Evolutionary conservation across 2,888 invertebrate genomes (phyloP), one percentile per base, ranked within the genome.

Genomic region (Diarsia mendica): DNA sequence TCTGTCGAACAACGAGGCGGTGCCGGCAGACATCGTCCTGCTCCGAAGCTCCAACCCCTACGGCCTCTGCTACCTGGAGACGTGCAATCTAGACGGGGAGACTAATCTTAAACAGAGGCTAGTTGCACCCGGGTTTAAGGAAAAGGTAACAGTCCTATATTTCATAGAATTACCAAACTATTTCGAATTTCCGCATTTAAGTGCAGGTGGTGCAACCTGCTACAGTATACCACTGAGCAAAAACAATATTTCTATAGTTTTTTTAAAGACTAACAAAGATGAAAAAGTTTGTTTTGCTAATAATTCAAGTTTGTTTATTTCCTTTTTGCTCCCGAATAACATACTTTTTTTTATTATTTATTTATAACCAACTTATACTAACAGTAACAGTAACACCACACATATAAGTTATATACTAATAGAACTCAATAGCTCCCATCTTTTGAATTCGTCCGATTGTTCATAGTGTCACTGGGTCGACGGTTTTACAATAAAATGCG

Each of bases 61-160:
- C 90, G 99, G 99, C 61, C 97, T 98, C 77, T 99, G 99, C 92
- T 99, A 98, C 95, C 97, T 99, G 85, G 99, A 99, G 95, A 99
- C 99, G 0, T 98, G 99, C 91, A 99, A 99, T 95, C 96, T 99
- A 90, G 99, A 99, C 91, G 99, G 99, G 15, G 99, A 99, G 95
- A 98, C 99, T 65, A 99, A 99, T 95, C 97, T 99, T 80, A 99
- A 99, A 93, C 99, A 99, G 92, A 97, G 99, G 86, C 97, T 98
- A 92, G 98, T 98, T 65, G 98, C 98, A n/a, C 94, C 97, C 55
- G 98, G 98, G 20, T 98, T 98, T 90, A 96, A 97, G 79, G 97
- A 98, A 85, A 97, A 97, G 97, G 98, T 98, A 63, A 63, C 20
- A 39, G 10, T 28, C 55, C 23, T 28, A 58, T 15, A 28, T 58